Conservation (phyloP, 1,140 invertebrate species). For the Hycleus phaleratus region DNA sequence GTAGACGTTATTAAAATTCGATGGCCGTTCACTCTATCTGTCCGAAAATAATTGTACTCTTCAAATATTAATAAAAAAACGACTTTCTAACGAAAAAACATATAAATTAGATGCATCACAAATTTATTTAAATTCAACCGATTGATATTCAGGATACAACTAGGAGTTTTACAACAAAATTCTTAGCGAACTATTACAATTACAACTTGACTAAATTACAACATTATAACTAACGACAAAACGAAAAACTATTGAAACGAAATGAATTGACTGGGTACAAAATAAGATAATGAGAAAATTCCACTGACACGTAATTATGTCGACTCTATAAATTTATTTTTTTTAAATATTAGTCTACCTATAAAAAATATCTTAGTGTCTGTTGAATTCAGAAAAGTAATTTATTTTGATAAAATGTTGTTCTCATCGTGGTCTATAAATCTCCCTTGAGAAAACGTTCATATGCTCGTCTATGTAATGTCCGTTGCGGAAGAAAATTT, state of each 20-base stretch:
- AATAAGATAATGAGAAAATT: neutral
- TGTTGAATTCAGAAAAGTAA: conserved; percentile 20
- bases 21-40: too few relatives aligned
- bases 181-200: too few relatives aligned
- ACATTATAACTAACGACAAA: too few relatives aligned
- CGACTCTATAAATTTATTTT: conserved; percentile 8
- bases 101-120: too few relatives aligned
- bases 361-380: conserved; percentile 13
- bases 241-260: too few relatives aligned
- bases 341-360: conserved; percentile 1
- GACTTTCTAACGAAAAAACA: neutral
- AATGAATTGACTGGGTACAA: neutral
- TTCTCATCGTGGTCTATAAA: conserved; percentile 19
- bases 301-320: conserved; percentile 2
- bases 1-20: too few relatives aligned
- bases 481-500: conserved; percentile 18
- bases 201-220: too few relatives aligned
- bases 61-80: neutral
- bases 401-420: conserved; percentile 22
- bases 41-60: too few relatives aligned
- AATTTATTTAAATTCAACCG: too few relatives aligned
- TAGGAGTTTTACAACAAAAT: too few relatives aligned
- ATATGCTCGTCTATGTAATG: conserved; percentile 18
- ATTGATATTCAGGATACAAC: too few relatives aligned
- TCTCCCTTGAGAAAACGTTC: conserved; percentile 18